Conservation (phyloP, 2,888 invertebrate genomes). For the Gasteruption jaculator region DNA sequence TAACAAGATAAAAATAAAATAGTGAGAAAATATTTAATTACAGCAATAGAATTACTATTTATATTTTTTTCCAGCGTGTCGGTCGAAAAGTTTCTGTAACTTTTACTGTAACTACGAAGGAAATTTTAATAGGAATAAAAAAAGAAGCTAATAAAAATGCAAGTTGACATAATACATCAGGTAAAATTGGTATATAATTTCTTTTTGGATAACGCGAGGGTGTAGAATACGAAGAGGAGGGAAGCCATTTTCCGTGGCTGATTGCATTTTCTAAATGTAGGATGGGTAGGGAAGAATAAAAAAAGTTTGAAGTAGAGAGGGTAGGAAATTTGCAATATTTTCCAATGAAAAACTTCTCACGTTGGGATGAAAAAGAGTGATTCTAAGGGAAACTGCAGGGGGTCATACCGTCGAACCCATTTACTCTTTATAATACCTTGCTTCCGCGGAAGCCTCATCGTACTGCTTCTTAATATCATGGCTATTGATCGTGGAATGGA, state of each 20-base stretch:
- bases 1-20: too few species aligned
- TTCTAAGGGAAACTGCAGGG: slow-evolving; percentile 15
- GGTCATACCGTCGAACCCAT: slow-evolving; percentile 19
- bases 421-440: slow-evolving; percentile 24
- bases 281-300: slow-evolving; percentile 14
- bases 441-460: slow-evolving; percentile 16
- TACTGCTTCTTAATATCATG: slow-evolving; percentile 12
- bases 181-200: slow-evolving; percentile 1
- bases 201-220: slow-evolving; percentile 12
- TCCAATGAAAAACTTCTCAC: slow-evolving; percentile 27
- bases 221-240: slow-evolving; percentile 11
- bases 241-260: slow-evolving; percentile 26
- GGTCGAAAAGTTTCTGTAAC: too few species aligned
- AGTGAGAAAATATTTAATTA: too few species aligned
- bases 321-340: slow-evolving; percentile 39
- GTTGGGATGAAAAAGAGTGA: slow-evolving; percentile 25
- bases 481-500: too few species aligned
- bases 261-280: slow-evolving; percentile 18
- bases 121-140: too few species aligned
- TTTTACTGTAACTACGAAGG: too few species aligned
- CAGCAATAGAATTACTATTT: too few species aligned
- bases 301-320: slow-evolving; percentile 12
- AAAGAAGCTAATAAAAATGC: slow-evolving; percentile 9
- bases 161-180: too few species aligned
- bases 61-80: too few species aligned